Evolutionary conservation across 2,888 invertebrate species (phyloP).

Genomic region (Drosophila engyochracea): DNA sequence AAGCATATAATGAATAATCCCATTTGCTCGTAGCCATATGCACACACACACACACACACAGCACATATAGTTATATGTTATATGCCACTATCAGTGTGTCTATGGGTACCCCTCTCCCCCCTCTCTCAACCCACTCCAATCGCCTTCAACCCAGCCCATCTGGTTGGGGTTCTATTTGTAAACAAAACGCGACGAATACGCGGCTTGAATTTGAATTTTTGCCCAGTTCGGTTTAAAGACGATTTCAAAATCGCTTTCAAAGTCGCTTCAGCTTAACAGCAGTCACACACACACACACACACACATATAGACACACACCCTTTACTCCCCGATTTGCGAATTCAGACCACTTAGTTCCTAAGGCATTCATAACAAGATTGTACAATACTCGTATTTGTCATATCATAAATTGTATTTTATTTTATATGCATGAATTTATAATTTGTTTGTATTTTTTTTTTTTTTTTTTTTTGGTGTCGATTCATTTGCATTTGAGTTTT

Average conservation of each 20-base stretch:
- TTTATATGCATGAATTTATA: constrained; percentile 36
- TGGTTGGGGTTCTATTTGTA: constrained; percentile 61
- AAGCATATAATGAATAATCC: constrained; percentile 22
- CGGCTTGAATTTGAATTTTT: constrained; percentile 65
- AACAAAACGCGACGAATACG: constrained; percentile 70
- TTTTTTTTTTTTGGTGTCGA: constrained; percentile 1
- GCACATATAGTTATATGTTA: constrained; percentile 34
- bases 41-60: not conserved
- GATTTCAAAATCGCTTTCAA: constrained; percentile 66
- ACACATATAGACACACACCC: not conserved
- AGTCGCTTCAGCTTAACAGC: constrained; percentile 24
- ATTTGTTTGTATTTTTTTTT: not conserved
- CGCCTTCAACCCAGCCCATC: not conserved
- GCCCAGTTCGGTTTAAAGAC: constrained; percentile 46
- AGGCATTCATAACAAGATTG: constrained; percentile 47
- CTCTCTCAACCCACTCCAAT: no score
- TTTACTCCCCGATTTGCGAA: constrained; percentile 20
- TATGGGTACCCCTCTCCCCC: not conserved
- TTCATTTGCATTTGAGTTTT: constrained; percentile 59
- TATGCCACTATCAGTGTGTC: constrained; percentile 45
- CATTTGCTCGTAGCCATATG: constrained; percentile 14
- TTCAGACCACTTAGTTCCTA: constrained; percentile 31
- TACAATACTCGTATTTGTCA: constrained; percentile 46
- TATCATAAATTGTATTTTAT: constrained; percentile 56
- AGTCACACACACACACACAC: not conserved